phyloP scores from a whole-genome alignment of 2,113 vertebrate genomes.

The Chauna torquata region DNA sequence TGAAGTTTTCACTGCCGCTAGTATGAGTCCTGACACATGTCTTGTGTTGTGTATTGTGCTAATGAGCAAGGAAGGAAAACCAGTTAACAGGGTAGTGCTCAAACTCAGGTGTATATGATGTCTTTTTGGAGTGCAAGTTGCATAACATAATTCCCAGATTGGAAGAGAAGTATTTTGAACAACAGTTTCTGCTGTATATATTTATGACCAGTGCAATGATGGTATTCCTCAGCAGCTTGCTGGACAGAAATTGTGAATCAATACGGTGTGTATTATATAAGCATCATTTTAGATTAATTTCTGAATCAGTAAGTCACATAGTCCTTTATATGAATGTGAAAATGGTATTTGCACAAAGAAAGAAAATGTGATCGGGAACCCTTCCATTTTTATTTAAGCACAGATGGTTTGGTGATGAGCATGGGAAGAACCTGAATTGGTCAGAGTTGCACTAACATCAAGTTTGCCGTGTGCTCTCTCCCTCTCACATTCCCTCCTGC shows the following conservation, averaged over 20 bases:
- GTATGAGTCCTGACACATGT: neutral
- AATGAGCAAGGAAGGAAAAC: neutral
- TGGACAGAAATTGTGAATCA: neutral
- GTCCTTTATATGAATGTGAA: neutral
- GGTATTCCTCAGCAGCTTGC: neutral
- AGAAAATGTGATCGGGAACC: neutral
- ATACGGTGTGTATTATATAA: neutral
- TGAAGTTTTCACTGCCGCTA: neutral
- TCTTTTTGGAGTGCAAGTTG: neutral
- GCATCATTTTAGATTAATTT: neutral
- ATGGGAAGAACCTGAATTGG: neutral
- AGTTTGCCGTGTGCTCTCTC: neutral
- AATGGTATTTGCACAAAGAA: neutral
- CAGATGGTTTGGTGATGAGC: neutral
- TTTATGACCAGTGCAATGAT: neutral
- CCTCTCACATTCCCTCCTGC: neutral
- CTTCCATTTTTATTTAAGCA: constrained; percentile 6
- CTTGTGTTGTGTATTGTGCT: neutral
- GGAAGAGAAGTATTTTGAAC: neutral
- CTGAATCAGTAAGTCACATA: neutral
- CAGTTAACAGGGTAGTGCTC: neutral
- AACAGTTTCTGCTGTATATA: neutral
- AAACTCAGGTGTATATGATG: neutral
- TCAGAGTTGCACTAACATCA: neutral
- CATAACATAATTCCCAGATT: neutral